These are phyloP conservation scores for Nymphalis c-album DNA, from an alignment of 2,888 invertebrate species.

Conservation along the genomic window DNA sequence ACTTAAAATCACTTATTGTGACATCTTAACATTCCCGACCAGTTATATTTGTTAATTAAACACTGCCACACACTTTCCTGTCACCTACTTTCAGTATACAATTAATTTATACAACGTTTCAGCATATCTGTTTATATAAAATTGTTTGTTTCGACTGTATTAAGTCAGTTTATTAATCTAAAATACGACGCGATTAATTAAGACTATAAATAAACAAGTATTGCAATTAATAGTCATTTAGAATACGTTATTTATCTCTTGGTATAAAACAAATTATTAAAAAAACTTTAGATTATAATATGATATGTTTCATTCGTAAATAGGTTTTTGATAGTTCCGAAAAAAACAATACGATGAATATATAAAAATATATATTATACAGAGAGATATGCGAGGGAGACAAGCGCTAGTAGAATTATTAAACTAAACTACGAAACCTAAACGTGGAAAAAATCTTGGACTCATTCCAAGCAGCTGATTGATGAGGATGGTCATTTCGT, in stretches of 20 bases:
- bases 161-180: neutral
- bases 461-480: slow-evolving; percentile 79
- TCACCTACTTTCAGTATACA: no score
- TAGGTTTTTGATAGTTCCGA: slow-evolving; percentile 9
- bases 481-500: slow-evolving; percentile 82
- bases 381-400: slow-evolving; percentile 51
- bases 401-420: slow-evolving; percentile 71
- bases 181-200: neutral
- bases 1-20: no score
- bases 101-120: no score
- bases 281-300: no score
- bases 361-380: slow-evolving; percentile 35
- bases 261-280: neutral
- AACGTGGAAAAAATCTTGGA: slow-evolving; percentile 81
- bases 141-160: no score
- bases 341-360: slow-evolving; percentile 33
- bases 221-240: neutral
- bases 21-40: no score
- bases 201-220: neutral
- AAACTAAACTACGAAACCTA: slow-evolving; percentile 78
- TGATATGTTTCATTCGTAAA: neutral
- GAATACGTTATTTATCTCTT: neutral
- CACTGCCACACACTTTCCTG: no score
- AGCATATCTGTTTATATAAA: neutral
- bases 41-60: no score